Conservation (phyloP, 2,888 invertebrate genomes). For the Camptogramma bilineatum region DNA sequence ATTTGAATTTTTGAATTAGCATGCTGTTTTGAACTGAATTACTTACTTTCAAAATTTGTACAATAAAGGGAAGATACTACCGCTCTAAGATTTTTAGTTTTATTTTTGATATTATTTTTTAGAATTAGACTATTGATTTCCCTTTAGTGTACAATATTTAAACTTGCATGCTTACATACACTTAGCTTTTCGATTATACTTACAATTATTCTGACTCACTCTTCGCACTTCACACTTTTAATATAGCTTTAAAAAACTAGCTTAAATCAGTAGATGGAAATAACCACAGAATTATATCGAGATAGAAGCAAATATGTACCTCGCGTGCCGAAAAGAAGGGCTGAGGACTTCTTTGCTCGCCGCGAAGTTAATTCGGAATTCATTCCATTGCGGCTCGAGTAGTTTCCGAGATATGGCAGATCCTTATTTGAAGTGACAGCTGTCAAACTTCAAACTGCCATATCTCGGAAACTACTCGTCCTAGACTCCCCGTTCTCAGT, state of each 20-base stretch:
- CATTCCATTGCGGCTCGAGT: too few relatives aligned
- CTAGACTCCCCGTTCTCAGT: too few relatives aligned
- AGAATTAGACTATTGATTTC: constrained; percentile 58
- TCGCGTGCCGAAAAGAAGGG: too few relatives aligned
- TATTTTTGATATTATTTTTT: constrained; percentile 44
- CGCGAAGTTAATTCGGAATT: too few relatives aligned
- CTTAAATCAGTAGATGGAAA: not conserved
- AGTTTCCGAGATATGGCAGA: too few relatives aligned
- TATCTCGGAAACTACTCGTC: too few relatives aligned
- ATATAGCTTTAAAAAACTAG: not conserved
- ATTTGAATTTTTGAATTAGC: constrained; percentile 60
- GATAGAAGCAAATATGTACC: too few relatives aligned
- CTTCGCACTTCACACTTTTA: not conserved
- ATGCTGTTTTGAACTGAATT: constrained; percentile 65
- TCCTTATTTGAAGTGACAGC: too few relatives aligned
- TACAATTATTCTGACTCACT: not conserved
- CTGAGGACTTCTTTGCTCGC: too few relatives aligned
- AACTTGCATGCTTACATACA: constrained; percentile 60
- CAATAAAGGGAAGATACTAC: constrained; percentile 81
- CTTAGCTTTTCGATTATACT: not conserved
- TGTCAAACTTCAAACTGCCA: too few relatives aligned
- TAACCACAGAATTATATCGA: too few relatives aligned
- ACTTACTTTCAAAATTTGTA: constrained; percentile 66
- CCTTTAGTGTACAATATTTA: constrained; percentile 84
- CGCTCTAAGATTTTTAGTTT: constrained; percentile 72